Conservation (phyloP, 2,888 invertebrate genomes). For the Melinaea menophilus region DNA sequence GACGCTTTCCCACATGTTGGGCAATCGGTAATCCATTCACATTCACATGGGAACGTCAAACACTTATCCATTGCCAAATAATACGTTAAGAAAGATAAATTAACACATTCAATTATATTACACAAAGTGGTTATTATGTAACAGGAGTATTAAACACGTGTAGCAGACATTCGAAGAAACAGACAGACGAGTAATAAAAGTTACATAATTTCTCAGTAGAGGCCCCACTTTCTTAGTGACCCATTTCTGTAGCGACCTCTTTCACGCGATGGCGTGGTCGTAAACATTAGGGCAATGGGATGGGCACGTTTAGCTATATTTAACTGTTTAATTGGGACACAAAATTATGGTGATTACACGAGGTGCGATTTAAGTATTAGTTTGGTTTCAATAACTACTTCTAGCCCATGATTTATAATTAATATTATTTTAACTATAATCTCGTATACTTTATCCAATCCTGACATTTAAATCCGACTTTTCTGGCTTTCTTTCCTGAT, state of each 20-base stretch:
- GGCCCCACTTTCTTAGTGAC: conserved; percentile 1
- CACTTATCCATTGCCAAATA: conserved; percentile 5
- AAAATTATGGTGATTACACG: not conserved
- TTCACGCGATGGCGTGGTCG: conserved; percentile 16
- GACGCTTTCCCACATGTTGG: conserved; percentile 8
- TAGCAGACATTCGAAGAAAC: no score
- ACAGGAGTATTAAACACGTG: no score
- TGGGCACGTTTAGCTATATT: not conserved
- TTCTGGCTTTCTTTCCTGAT: no score
- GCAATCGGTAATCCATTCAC: conserved; percentile 16
- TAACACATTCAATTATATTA: no score
- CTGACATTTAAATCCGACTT: no score
- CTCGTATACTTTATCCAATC: no score
- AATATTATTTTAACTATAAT: no score
- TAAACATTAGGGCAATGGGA: conserved; percentile 10
- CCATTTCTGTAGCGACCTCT: conserved; percentile 9
- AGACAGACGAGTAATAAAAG: not conserved
- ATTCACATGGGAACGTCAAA: conserved; percentile 5
- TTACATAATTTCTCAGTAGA: conserved; percentile 10
- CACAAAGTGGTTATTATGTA: no score
- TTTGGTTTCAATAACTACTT: not conserved
- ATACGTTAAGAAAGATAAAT: not conserved
- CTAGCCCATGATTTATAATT: no score
- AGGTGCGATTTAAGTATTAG: not conserved
- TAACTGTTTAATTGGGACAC: conserved; percentile 10